These are phyloP conservation scores for Villa cingulata DNA, from an alignment of 2,888 invertebrate genomes.

Conservation along the genomic window DNA sequence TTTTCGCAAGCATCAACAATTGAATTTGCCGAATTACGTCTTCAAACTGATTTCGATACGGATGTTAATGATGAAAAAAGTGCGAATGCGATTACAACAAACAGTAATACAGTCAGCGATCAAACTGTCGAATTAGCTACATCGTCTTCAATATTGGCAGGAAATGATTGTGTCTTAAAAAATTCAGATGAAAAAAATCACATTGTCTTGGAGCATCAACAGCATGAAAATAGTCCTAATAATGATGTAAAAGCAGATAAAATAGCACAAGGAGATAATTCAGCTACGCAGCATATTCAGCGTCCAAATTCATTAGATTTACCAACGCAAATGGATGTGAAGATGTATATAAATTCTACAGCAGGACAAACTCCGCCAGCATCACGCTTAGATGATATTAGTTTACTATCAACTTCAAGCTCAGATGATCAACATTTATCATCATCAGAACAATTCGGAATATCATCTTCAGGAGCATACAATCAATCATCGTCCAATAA, in stretches of 20 bases:
- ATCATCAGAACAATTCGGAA: slow-evolving; percentile 10
- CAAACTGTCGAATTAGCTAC: not conserved
- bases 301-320: slow-evolving; percentile 32
- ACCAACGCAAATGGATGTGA: slow-evolving; percentile 14
- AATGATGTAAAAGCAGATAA: slow-evolving; percentile 1
- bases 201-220: not conserved
- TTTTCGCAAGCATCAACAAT: slow-evolving; percentile 36
- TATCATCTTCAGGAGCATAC: slow-evolving; percentile 20
- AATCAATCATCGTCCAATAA: slow-evolving; percentile 22
- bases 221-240: not conserved
- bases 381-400: slow-evolving; percentile 3
- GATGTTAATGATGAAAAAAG: slow-evolving; percentile 9
- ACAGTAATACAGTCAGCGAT: not conserved
- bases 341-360: slow-evolving; percentile 1
- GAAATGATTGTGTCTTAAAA: not conserved
- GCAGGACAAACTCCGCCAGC: slow-evolving; percentile 31
- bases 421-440: slow-evolving; percentile 20
- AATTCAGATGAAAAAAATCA: not conserved
- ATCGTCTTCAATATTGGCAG: not conserved
- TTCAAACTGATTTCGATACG: slow-evolving; percentile 14
- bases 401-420: slow-evolving; percentile 18
- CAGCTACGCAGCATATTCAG: slow-evolving; percentile 18
- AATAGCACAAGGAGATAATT: not conserved
- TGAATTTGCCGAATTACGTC: slow-evolving; percentile 29
- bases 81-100: not conserved